phyloP scores from a whole-genome alignment of 2,113 vertebrate species.

The Alethe castanea region DNA sequence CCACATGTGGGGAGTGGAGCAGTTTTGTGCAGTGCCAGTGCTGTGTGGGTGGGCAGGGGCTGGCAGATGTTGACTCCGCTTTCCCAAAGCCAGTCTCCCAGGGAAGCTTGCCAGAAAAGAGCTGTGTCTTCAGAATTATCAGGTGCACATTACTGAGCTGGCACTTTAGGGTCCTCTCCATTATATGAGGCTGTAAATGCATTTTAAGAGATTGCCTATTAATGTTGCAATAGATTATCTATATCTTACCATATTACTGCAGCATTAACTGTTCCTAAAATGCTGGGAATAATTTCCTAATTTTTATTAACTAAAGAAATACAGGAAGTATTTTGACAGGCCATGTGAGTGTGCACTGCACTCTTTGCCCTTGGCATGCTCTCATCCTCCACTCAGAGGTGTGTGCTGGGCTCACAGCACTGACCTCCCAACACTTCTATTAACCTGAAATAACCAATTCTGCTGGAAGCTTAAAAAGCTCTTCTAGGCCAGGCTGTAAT shows the following conservation, averaged over 20 bases:
- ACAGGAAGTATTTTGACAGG: neutral
- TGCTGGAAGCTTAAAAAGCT: neutral
- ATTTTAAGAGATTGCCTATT: neutral
- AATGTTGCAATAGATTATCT: slow-evolving; percentile 39
- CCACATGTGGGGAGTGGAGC: too few species aligned
- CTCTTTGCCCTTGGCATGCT: neutral
- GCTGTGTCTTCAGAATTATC: neutral
- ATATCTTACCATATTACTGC: slow-evolving; percentile 21
- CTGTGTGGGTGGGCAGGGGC: neutral
- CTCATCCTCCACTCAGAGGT: neutral
- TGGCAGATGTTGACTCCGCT: neutral
- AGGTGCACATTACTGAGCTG: neutral
- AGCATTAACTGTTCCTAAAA: slow-evolving; percentile 46
- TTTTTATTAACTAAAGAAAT: slow-evolving; percentile 2
- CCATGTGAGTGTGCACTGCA: neutral
- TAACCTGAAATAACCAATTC: neutral
- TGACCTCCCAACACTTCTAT: neutral
- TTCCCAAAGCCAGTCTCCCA: neutral
- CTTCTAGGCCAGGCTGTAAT: neutral
- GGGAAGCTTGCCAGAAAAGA: neutral
- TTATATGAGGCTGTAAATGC: neutral
- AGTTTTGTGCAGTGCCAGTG: rapidly evolving
- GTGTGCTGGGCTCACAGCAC: rapidly evolving
- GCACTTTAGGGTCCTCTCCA: neutral
- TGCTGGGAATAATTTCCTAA: neutral